A percentile compares a stretch with the other conserved stretches of the same genome.
phyloP scores from a whole-genome alignment of 2,797 vertebrate genomes.

The Heliangelus exortis region DNA sequence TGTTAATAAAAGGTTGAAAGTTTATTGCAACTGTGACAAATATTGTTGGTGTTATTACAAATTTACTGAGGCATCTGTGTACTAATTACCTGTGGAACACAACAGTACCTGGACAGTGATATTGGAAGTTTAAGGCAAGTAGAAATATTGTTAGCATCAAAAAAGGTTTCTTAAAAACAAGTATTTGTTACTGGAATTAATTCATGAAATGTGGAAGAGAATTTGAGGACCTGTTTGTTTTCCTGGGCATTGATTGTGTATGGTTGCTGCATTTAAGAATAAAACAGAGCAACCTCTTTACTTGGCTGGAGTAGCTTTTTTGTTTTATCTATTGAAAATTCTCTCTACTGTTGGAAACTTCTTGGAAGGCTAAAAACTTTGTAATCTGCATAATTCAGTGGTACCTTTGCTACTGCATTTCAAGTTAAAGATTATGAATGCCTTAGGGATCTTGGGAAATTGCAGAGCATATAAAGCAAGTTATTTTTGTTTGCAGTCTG shows the following conservation, averaged over 20 bases:
- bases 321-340: neutral
- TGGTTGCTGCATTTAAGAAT: neutral
- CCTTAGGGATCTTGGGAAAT: neutral
- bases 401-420: too few species aligned
- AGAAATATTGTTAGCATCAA: neutral
- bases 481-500: neutral
- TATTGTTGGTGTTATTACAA: neutral
- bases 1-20: neutral
- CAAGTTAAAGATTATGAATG: neutral
- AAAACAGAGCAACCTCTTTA: neutral
- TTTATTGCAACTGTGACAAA: neutral
- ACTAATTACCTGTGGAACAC: neutral
- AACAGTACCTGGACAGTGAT: neutral
- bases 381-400: neutral
- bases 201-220: neutral
- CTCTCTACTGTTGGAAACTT: neutral
- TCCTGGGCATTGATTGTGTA: neutral
- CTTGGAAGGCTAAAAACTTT: neutral
- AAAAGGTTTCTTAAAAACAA: neutral
- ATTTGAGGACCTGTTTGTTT: neutral
- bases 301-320: neutral
- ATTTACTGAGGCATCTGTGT: neutral
- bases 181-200: neutral
- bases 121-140: neutral
- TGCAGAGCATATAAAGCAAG: neutral